Evolutionary conservation across 2,888 invertebrate genomes (phyloP).

Genomic region (Cecidostiba fungosa): DNA sequence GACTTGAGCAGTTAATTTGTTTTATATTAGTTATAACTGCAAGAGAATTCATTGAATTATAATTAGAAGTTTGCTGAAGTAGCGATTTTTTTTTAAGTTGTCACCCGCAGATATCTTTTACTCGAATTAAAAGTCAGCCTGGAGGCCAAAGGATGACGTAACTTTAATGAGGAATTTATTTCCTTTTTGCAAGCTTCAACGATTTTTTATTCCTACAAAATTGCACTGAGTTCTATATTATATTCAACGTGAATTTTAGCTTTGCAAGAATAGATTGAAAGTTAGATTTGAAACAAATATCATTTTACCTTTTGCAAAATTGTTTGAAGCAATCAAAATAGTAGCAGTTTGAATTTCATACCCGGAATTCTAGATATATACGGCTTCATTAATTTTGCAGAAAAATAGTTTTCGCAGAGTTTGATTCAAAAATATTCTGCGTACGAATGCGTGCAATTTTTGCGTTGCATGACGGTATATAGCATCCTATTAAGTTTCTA

Average conservation of each 20-base stretch:
- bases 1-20: neutral
- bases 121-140: slow-evolving; percentile 14
- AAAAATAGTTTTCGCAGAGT: neutral
- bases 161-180: neutral
- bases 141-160: neutral
- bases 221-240: neutral
- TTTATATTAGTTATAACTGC: neutral
- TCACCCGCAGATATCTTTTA: neutral
- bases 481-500: neutral
- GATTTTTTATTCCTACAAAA: neutral
- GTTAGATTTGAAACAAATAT: too few species aligned
- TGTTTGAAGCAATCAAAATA: too few species aligned
- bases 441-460: neutral
- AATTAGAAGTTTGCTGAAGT: neutral
- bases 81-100: neutral
- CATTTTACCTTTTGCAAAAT: too few species aligned
- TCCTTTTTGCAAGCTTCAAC: neutral
- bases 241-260: neutral
- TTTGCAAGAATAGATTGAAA: neutral
- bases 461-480: too few species aligned
- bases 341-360: too few species aligned
- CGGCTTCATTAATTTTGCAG: neutral
- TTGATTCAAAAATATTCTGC: neutral
- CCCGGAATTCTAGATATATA: too few species aligned
- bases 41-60: neutral